A percentile compares a stretch with the other conserved stretches of the same genome.
phyloP scores from a whole-genome alignment of 2,888 invertebrate genomes.

The Pristionchus entomophagus region DNA sequence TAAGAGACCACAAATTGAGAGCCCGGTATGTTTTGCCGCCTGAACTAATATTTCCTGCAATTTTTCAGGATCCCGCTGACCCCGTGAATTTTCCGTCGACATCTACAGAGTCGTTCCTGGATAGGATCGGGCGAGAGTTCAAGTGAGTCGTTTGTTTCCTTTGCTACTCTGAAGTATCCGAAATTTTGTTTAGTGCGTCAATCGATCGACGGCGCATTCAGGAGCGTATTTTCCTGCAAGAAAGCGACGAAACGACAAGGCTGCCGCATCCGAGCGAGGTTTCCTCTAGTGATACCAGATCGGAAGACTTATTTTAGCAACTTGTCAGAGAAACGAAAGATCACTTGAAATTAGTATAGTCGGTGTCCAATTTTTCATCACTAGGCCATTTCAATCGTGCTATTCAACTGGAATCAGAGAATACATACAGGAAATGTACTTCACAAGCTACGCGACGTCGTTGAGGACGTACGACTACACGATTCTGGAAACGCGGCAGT shows the following conservation, averaged over 20 bases:
- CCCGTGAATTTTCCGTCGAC: background rate
- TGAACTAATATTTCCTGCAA: too few species aligned
- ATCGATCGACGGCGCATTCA: background rate
- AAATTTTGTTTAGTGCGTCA: background rate
- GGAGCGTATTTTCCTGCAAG: background rate
- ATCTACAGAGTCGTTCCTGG: background rate
- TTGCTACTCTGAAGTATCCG: background rate
- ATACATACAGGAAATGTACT: background rate
- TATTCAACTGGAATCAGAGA: too few species aligned
- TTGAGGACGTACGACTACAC: background rate
- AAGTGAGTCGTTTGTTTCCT: background rate
- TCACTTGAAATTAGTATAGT: background rate
- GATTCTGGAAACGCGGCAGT: background rate
- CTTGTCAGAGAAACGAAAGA: too few species aligned
- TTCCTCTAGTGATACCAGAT: too few species aligned
- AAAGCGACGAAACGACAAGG: background rate
- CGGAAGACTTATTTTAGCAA: too few species aligned
- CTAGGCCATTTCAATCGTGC: too few species aligned
- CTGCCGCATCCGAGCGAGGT: slow-evolving; percentile 17
- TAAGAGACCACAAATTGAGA: background rate
- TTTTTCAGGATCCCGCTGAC: background rate
- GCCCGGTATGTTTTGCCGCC: background rate
- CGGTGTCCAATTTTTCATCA: too few species aligned
- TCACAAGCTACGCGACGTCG: background rate
- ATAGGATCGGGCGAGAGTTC: background rate